phyloP scores from a whole-genome alignment of 1,140 invertebrate species.

The Tenebrio molitor region DNA sequence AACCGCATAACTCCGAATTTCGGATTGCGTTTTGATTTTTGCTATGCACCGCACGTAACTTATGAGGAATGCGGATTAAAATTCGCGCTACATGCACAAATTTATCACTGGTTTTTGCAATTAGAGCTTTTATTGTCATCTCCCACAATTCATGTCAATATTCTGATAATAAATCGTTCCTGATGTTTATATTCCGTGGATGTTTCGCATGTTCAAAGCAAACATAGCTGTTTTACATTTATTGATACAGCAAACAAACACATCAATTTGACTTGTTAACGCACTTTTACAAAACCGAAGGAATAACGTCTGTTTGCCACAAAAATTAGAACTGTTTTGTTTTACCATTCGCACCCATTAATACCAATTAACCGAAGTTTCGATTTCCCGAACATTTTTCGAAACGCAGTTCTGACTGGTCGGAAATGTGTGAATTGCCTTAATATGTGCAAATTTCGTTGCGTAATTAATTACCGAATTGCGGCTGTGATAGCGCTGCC shows the following conservation, averaged over 20 bases:
- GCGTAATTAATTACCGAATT: slow-evolving; percentile 4
- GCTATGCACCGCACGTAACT: slow-evolving; percentile 33
- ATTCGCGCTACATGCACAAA: slow-evolving; percentile 29
- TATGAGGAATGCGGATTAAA: slow-evolving; percentile 41
- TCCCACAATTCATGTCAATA: slow-evolving; percentile 48
- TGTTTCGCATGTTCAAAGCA: slow-evolving; percentile 43
- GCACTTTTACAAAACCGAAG: slow-evolving; percentile 24
- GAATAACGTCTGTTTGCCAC: background rate
- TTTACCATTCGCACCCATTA: slow-evolving; percentile 12
- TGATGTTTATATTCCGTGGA: slow-evolving; percentile 41
- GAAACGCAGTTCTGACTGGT: background rate
- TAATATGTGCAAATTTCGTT: slow-evolving; percentile 16
- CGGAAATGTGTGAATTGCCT: background rate
- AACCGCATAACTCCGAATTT: slow-evolving; percentile 3
- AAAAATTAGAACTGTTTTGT: slow-evolving; percentile 26
- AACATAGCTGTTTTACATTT: slow-evolving; percentile 41
- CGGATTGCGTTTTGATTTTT: slow-evolving; percentile 29
- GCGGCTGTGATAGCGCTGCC: background rate
- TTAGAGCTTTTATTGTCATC: slow-evolving; percentile 47
- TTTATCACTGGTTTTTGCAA: slow-evolving; percentile 49
- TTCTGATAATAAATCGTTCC: slow-evolving; percentile 47
- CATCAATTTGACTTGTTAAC: slow-evolving; percentile 38
- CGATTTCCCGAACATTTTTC: too few species aligned
- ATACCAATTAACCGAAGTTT: background rate
- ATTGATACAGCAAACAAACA: slow-evolving; percentile 36